These are phyloP conservation scores for Halesus radiatus DNA, from an alignment of 1,140 invertebrate species.

Conservation along the genomic window DNA sequence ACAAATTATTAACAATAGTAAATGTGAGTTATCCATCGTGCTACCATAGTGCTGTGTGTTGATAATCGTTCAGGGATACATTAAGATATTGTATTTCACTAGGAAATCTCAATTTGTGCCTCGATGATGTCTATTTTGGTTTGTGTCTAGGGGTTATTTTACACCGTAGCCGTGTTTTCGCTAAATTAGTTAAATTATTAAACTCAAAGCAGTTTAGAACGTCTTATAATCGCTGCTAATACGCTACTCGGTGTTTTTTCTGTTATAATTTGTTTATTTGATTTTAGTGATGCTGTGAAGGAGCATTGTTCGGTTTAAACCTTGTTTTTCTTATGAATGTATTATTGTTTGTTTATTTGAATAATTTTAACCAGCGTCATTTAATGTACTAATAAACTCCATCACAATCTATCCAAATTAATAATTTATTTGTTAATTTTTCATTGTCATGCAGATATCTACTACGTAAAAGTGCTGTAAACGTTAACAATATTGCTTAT, in stretches of 20 bases:
- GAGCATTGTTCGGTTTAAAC: not conserved
- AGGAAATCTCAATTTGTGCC: not conserved
- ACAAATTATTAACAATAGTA: conserved; percentile 27
- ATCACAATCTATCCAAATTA: too few relatives aligned
- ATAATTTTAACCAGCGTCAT: too few relatives aligned
- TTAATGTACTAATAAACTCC: too few relatives aligned
- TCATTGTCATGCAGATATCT: too few relatives aligned
- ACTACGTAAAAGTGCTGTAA: too few relatives aligned
- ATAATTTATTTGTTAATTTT: too few relatives aligned
- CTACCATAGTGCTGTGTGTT: not conserved
- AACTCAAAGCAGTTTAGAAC: conserved; percentile 2
- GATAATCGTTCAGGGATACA: not conserved
- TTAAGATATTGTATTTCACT: not conserved
- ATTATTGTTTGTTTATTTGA: not conserved
- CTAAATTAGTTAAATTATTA: conserved; percentile 25
- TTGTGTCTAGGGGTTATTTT: conserved; percentile 11
- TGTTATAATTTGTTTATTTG: not conserved
- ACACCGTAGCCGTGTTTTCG: conserved; percentile 6
- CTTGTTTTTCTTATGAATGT: not conserved
- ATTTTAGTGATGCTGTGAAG: not conserved
- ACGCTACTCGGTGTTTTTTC: not conserved
- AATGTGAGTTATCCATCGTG: not conserved
- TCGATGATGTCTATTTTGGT: conserved; percentile 30
- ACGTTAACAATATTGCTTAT: not conserved
- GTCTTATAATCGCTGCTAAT: not conserved